Evolutionary conservation across 2,797 vertebrate genomes (phyloP).

Genomic region (Melanotaenia maccullochi): DNA sequence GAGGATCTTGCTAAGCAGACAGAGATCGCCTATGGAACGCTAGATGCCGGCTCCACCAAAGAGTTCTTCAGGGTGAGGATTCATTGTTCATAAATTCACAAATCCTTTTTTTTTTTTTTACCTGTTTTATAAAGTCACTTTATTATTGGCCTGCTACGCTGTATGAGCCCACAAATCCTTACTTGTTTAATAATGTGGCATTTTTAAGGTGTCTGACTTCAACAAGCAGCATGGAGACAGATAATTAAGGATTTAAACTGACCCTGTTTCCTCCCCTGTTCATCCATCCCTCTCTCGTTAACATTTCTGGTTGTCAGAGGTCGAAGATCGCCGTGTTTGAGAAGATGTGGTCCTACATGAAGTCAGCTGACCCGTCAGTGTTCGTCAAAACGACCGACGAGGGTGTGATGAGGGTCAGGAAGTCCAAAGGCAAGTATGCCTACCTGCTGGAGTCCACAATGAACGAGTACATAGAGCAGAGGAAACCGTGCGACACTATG

Average conservation of each 20-base stretch:
- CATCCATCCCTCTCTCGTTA: not conserved
- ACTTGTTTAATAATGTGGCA: not conserved
- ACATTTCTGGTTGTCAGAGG: conserved; percentile 80
- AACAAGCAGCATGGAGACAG: not conserved
- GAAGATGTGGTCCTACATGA: conserved; percentile 99
- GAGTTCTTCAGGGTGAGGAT: conserved; percentile 97
- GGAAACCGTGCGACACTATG: conserved; percentile 99
- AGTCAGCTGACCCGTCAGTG: conserved; percentile 96
- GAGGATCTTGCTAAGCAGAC: conserved; percentile 99
- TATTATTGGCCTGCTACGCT: too few species aligned
- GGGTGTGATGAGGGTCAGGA: conserved; percentile 95
- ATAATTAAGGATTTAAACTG: conserved; percentile 12
- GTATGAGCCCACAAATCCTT: not conserved
- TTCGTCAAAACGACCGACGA: conserved; percentile 98
- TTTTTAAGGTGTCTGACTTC: not conserved
- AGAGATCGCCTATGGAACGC: conserved; percentile 96
- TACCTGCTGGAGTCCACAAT: conserved; percentile 99
- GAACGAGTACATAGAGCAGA: conserved; percentile 99
- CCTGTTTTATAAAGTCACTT: not conserved
- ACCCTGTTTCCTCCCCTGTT: conserved; percentile 6
- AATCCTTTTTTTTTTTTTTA: not conserved
- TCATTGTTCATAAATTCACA: not conserved
- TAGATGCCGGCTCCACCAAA: conserved; percentile 97
- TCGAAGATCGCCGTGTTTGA: conserved; percentile 99
- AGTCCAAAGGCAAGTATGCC: conserved; percentile 99